Evolutionary conservation across 2,797 vertebrate species (phyloP).

Genomic region (Bufotes viridis): DNA sequence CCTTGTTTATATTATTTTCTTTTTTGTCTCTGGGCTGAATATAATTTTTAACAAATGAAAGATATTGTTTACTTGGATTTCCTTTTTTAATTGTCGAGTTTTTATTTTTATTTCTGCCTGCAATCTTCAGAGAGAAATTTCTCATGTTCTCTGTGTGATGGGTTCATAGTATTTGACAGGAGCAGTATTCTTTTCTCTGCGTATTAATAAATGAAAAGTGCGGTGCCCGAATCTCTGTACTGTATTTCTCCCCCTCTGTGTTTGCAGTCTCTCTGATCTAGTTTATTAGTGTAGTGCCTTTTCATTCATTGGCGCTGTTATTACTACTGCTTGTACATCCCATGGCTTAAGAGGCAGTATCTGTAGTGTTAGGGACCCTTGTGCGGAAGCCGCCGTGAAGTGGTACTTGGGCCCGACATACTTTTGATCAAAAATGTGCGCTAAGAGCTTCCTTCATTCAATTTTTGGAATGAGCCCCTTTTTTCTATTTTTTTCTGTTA

Average conservation of each 20-base stretch:
- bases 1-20: too few relatives aligned
- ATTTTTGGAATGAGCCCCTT: too few relatives aligned
- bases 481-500: too few relatives aligned
- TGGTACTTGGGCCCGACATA: too few relatives aligned
- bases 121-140: not conserved
- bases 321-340: not conserved
- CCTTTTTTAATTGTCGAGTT: not conserved
- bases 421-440: too few relatives aligned
- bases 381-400: too few relatives aligned
- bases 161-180: not conserved
- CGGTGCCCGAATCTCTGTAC: not conserved
- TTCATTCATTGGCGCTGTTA: not conserved
- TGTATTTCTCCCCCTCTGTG: not conserved
- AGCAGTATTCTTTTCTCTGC: not conserved
- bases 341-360: not conserved
- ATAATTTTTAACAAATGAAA: too few relatives aligned
- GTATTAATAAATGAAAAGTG: slow-evolving; percentile 6
- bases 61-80: too few relatives aligned
- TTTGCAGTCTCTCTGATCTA: slow-evolving; percentile 2
- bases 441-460: too few relatives aligned
- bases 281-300: not conserved
- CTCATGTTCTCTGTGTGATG: not conserved
- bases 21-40: too few relatives aligned
- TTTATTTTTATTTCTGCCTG: not conserved
- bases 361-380: not conserved